Conservation (phyloP, 2,797 vertebrate species). For the Urocyon cinereoargenteus region DNA sequence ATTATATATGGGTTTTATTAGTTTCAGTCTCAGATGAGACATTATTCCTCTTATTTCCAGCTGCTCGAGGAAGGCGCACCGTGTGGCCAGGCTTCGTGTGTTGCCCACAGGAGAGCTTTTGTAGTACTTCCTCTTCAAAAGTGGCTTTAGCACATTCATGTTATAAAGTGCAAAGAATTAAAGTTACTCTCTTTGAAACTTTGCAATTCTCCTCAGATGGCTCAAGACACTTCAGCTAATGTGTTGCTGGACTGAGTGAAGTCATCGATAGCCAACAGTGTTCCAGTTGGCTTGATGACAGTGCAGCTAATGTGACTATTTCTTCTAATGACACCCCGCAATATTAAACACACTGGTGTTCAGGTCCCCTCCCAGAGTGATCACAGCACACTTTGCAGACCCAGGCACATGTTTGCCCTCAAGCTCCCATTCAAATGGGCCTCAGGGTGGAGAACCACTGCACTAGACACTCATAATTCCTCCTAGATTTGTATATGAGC, state of each 20-base stretch:
- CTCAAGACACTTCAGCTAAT: neutral
- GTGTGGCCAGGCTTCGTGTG: neutral
- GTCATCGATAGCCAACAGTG: neutral
- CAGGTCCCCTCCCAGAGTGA: neutral
- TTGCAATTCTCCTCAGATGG: neutral
- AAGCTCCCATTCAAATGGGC: neutral
- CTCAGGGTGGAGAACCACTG: neutral
- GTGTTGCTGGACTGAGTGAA: neutral
- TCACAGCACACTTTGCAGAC: neutral
- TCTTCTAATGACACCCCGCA: neutral
- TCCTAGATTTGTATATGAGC: neutral
- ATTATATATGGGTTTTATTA: neutral
- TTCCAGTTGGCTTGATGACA: neutral
- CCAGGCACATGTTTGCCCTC: neutral
- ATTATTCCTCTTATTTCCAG: neutral
- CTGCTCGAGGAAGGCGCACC: neutral
- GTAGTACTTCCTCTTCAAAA: neutral
- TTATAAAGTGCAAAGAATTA: constrained; percentile 3
- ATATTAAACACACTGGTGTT: neutral
- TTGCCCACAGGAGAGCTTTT: neutral
- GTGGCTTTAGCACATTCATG: neutral
- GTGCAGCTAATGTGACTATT: neutral
- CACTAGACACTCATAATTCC: neutral
- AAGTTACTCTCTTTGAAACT: neutral
- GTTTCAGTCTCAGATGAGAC: neutral